Evolutionary conservation across 2,113 vertebrate genomes (phyloP).

Genomic region (Apteryx mantelli): DNA sequence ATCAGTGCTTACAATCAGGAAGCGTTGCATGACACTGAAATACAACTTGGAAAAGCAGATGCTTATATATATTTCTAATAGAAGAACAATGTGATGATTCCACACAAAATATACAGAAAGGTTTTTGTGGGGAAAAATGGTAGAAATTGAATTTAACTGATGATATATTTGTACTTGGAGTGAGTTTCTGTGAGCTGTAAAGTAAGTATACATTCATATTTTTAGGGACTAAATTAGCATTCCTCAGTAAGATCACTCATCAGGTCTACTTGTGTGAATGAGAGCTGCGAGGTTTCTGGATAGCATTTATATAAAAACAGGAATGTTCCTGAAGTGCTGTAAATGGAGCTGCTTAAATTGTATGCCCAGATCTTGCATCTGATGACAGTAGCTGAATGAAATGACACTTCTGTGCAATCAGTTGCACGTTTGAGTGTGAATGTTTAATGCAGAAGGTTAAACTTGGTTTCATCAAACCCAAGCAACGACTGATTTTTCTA

Average conservation of each 20-base stretch:
- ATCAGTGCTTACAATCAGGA: background rate
- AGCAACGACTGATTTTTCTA: background rate
- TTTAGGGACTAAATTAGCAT: constrained; percentile 13
- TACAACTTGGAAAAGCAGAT: background rate
- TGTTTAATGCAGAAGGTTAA: background rate
- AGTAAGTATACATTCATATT: background rate
- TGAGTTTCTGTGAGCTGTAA: background rate
- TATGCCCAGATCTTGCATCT: background rate
- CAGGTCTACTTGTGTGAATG: constrained; percentile 13
- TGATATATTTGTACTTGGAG: background rate
- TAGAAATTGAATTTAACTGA: background rate
- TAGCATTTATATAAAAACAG: constrained; percentile 7
- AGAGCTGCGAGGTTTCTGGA: constrained; percentile 21
- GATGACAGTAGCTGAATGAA: background rate
- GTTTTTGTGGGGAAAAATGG: background rate
- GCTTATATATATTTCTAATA: background rate
- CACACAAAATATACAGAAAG: accelerated
- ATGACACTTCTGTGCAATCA: background rate
- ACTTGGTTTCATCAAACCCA: background rate
- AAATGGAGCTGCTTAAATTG: background rate
- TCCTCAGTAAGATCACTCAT: constrained; percentile 11
- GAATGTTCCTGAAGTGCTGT: background rate
- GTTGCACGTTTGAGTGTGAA: background rate
- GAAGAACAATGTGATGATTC: background rate
- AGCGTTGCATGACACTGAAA: background rate